Conservation (phyloP, 2,888 invertebrate species). For the Amblyjoppa fuscipennis region DNA sequence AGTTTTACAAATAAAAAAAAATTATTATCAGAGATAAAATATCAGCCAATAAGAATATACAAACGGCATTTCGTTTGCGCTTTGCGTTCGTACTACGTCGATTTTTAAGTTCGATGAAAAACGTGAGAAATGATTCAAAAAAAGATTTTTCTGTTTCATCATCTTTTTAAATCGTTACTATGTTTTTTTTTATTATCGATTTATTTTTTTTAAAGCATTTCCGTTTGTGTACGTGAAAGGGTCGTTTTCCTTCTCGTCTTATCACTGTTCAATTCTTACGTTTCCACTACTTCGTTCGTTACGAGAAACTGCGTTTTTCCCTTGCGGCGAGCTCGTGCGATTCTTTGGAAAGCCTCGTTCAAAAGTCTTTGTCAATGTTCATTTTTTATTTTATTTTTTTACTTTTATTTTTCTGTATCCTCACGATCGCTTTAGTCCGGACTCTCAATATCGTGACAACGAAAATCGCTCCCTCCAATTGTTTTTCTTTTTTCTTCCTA, state of each 20-base stretch:
- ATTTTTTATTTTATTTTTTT: neutral
- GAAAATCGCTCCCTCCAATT: constrained; percentile 31
- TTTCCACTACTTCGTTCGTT: constrained; percentile 27
- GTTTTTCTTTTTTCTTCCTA: constrained; percentile 31
- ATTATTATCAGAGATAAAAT: constrained; percentile 3
- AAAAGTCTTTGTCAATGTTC: neutral
- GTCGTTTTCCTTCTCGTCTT: constrained; percentile 7
- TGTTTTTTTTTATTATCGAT: neutral
- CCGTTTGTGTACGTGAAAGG: constrained; percentile 29
- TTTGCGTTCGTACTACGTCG: neutral
- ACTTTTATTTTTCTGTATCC: neutral
- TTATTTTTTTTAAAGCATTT: constrained; percentile 12
- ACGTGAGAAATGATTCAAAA: neutral
- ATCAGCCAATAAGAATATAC: neutral
- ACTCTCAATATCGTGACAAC: constrained; percentile 42
- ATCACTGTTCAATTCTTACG: neutral
- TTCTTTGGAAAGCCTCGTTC: constrained; percentile 17
- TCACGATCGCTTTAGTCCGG: constrained; percentile 29
- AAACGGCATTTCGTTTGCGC: constrained; percentile 3
- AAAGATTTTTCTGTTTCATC: neutral
- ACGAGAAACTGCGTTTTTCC: constrained; percentile 39
- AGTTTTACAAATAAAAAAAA: neutral
- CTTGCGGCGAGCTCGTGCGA: constrained; percentile 48
- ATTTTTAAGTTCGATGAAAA: neutral
- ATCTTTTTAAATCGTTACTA: neutral